Percentiles rank a stretch among this genome's conserved stretches.
phyloP scores from a whole-genome alignment of 2,113 vertebrate genomes.

The Egretta garzetta region DNA sequence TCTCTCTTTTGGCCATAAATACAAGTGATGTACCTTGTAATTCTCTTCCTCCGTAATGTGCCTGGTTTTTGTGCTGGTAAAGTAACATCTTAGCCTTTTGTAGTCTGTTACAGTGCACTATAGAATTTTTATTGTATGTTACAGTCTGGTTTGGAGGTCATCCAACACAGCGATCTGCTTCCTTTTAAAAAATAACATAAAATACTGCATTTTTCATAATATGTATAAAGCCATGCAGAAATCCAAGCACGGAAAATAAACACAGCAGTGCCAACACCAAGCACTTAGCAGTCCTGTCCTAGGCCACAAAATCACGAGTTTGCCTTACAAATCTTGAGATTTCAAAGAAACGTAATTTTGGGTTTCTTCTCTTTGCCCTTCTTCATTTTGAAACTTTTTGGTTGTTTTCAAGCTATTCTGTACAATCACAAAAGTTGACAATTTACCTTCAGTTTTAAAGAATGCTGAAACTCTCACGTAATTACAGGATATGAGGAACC shows the following conservation, averaged over 20 bases:
- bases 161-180: conserved; percentile 50
- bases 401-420: not conserved
- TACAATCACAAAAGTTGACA: not conserved
- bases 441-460: conserved; percentile 20
- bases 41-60: not conserved
- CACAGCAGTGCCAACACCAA: conserved; percentile 19
- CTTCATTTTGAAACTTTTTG: not conserved
- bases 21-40: not conserved
- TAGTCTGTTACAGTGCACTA: conserved; percentile 3
- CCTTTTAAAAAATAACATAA: conserved; percentile 50
- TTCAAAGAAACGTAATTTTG: conserved; percentile 8
- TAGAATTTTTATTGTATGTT: conserved; percentile 55
- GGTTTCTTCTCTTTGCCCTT: conserved; percentile 29
- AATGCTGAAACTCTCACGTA: not conserved
- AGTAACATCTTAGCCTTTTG: conserved; percentile 26
- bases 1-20: conserved; percentile 9
- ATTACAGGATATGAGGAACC: not conserved
- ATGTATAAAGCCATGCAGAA: conserved; percentile 18
- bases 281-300: conserved; percentile 28
- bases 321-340: conserved; percentile 27
- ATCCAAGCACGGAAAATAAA: conserved; percentile 55
- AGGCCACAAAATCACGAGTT: conserved; percentile 54
- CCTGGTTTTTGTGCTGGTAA: not conserved
- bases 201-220: conserved; percentile 39
- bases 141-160: conserved; percentile 46